Conservation (phyloP, 2,113 vertebrate species). For the Neotoma lepida region DNA sequence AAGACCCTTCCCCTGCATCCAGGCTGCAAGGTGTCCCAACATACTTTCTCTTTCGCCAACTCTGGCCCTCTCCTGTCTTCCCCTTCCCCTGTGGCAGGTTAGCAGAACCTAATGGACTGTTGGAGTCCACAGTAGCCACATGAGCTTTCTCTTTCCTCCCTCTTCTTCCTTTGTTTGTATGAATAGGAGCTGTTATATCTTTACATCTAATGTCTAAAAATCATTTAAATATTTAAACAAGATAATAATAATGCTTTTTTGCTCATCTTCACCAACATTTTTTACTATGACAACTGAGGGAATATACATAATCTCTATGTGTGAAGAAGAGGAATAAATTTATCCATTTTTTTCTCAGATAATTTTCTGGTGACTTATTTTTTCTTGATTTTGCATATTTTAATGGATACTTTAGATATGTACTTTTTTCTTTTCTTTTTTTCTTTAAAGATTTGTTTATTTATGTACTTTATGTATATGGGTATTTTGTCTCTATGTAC, state of each 20-base stretch:
- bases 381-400: not conserved
- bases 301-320: not conserved
- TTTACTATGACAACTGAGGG: not conserved
- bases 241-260: not conserved
- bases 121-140: not conserved
- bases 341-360: not conserved
- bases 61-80: not conserved
- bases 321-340: not conserved
- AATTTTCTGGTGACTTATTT: not conserved
- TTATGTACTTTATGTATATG: not conserved
- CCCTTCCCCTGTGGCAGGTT: too few relatives aligned
- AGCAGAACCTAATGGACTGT: fast-evolving
- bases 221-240: not conserved
- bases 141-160: not conserved
- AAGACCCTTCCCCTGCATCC: too few relatives aligned
- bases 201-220: not conserved
- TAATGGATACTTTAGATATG: not conserved
- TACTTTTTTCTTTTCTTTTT: not conserved
- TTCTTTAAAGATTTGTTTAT: not conserved
- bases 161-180: not conserved
- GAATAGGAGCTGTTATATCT: not conserved
- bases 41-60: not conserved
- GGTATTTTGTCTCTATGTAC: not conserved
- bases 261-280: not conserved
- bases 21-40: too few relatives aligned